phyloP scores from a whole-genome alignment of 2,797 vertebrate species.

The Mormyrops attenuatus region DNA sequence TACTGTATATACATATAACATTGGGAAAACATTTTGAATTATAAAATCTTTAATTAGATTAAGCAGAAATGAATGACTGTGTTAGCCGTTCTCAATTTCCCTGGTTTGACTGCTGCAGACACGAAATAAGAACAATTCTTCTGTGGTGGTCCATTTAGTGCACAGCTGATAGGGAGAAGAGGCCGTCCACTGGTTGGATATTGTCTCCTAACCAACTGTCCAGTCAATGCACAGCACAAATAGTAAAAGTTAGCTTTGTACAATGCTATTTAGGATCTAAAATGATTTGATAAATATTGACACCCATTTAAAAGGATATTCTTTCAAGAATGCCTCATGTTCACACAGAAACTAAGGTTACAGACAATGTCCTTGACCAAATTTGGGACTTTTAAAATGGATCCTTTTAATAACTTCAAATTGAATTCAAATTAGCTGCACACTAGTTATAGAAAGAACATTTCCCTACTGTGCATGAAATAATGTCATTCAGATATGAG shows the following conservation, averaged over 20 bases:
- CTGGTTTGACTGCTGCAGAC: background rate
- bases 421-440: constrained; percentile 38
- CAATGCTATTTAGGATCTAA: background rate
- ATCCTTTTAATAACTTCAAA: constrained; percentile 39
- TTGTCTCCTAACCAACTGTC: background rate
- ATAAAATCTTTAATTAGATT: background rate
- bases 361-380: constrained; percentile 43
- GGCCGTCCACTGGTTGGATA: background rate
- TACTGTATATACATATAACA: background rate
- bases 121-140: background rate
- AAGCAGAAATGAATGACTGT: background rate
- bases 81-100: background rate
- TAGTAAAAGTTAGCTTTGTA: background rate
- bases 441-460: constrained; percentile 37
- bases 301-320: background rate
- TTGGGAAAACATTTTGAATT: background rate
- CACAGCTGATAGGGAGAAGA: background rate
- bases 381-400: constrained; percentile 37
- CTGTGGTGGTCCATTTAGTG: background rate
- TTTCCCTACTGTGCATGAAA: constrained; percentile 46
- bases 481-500: constrained; percentile 35
- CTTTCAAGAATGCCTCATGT: background rate
- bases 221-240: background rate
- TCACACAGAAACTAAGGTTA: constrained; percentile 39
- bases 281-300: background rate